Conservation (phyloP, 2,888 invertebrate genomes). For the Dynastes grantii region DNA sequence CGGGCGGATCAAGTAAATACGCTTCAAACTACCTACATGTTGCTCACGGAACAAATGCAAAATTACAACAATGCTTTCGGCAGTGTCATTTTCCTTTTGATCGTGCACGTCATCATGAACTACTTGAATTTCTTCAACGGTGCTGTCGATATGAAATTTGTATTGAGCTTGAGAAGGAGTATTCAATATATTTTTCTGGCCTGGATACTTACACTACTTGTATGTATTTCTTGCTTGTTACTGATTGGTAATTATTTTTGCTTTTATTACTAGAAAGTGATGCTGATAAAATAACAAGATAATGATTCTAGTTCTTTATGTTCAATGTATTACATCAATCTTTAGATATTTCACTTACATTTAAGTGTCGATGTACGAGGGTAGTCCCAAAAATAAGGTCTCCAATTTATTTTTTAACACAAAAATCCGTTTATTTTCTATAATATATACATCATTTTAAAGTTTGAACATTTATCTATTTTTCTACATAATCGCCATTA, state of each 20-base stretch:
- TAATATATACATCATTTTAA: no score
- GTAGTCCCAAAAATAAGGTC: no score
- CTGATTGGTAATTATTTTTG: background rate
- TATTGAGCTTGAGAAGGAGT: background rate
- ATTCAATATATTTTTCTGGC: background rate
- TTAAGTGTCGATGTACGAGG: no score
- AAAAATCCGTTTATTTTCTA: no score
- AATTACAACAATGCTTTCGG: conserved; percentile 15
- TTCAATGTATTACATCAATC: no score
- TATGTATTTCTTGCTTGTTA: background rate
- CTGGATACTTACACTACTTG: background rate
- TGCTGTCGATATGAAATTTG: background rate
- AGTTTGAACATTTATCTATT: no score
- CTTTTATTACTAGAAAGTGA: no score
- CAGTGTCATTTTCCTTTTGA: background rate
- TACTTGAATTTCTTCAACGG: conserved; percentile 10
- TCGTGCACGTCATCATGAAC: background rate
- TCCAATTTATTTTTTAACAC: no score
- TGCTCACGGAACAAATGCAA: background rate
- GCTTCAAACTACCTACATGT: background rate
- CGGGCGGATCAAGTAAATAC: background rate
- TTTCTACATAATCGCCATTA: no score
- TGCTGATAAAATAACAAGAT: no score
- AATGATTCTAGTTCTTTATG: no score
- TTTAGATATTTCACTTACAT: no score